These are phyloP conservation scores for Hippopotamus amphibius DNA, from an alignment of 2,113 vertebrate genomes.

Conservation along the genomic window DNA sequence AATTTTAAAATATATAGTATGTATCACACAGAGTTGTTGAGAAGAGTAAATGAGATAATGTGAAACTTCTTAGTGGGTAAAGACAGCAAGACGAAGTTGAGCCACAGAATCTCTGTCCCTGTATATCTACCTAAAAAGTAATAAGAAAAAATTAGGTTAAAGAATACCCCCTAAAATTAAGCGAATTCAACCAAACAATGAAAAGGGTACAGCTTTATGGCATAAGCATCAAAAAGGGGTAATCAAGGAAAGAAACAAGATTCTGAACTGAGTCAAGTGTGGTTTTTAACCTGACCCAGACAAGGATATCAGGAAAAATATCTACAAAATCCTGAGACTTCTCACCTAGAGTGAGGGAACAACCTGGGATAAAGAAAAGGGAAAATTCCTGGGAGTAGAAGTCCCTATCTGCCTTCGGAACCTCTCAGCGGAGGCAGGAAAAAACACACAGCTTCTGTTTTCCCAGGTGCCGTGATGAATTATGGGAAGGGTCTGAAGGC, in stretches of 20 bases:
- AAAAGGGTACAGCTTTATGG: background rate
- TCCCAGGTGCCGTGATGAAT: background rate
- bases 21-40: background rate
- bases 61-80: background rate
- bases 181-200: background rate
- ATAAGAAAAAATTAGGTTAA: background rate
- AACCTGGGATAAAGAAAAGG: background rate
- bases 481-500: background rate
- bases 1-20: background rate
- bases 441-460: background rate
- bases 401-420: background rate
- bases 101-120: background rate
- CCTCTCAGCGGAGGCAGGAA: background rate
- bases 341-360: background rate
- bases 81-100: background rate
- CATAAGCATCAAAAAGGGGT: background rate
- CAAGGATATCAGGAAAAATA: background rate
- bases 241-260: constrained; percentile 22
- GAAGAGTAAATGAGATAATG: background rate
- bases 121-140: constrained; percentile 2
- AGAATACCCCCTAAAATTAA: background rate
- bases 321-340: background rate
- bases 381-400: background rate
- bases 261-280: background rate
- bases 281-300: background rate